A percentile compares a stretch with the other conserved stretches of the same genome.
Evolutionary conservation across 2,888 invertebrate genomes (phyloP).

Genomic region (Epinotia demarniana): DNA sequence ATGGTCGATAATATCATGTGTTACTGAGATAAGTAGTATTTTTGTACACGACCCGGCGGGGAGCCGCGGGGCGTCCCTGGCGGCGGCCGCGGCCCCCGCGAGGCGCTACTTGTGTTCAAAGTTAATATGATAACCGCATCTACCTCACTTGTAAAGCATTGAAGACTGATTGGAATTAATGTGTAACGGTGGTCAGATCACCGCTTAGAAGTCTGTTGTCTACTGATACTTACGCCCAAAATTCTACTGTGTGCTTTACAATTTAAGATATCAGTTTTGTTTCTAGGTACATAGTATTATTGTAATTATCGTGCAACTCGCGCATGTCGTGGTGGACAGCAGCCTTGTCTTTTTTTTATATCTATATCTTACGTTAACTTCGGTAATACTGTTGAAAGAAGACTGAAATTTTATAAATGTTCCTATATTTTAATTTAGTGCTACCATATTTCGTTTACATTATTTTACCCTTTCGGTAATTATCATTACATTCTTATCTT

Average conservation of each 20-base stretch:
- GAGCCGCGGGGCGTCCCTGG: constrained; percentile 49
- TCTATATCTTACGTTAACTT: constrained; percentile 74
- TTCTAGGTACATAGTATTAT: constrained; percentile 43
- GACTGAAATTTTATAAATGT: constrained; percentile 83
- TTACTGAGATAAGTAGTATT: constrained; percentile 69
- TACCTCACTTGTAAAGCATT: constrained; percentile 76
- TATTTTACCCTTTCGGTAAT: constrained; percentile 76
- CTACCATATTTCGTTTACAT: constrained; percentile 78
- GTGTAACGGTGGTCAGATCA: constrained; percentile 80
- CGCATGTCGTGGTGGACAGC: constrained; percentile 68
- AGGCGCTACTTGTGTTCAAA: constrained; percentile 63
- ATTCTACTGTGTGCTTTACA: constrained; percentile 40
- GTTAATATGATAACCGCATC: constrained; percentile 65
- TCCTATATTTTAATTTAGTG: constrained; percentile 84
- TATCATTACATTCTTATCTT: constrained; percentile 78
- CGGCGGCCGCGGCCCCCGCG: constrained; percentile 47
- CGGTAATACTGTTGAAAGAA: constrained; percentile 79
- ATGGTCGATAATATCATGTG: constrained; percentile 62
- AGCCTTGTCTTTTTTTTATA: constrained; percentile 64
- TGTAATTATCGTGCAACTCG: constrained; percentile 47
- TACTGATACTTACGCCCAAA: constrained; percentile 61
- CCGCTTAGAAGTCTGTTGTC: constrained; percentile 80
- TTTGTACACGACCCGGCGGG: constrained; percentile 63
- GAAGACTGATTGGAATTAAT: constrained; percentile 77
- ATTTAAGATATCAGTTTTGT: constrained; percentile 48